Percentiles rank a stretch among this genome's conserved stretches.
phyloP scores from a whole-genome alignment of 2,888 invertebrate genomes.

The Drosophila anomelani region DNA sequence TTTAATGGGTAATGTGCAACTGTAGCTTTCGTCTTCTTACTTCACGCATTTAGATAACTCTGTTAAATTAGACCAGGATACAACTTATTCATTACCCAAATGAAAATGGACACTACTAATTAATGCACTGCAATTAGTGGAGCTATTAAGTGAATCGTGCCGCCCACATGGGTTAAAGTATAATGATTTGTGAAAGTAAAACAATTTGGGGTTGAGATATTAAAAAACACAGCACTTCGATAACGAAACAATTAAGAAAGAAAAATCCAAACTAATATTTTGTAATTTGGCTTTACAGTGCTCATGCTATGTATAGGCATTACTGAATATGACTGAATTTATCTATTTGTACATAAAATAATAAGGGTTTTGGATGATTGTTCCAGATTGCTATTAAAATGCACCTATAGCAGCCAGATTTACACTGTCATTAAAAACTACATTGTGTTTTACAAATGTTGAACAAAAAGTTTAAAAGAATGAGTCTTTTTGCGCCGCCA shows the following conservation, averaged over 20 bases:
- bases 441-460: too few relatives aligned
- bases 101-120: neutral
- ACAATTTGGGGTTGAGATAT: neutral
- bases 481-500: too few relatives aligned
- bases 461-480: too few relatives aligned
- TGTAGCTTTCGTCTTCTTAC: neutral
- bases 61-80: neutral
- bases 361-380: too few relatives aligned
- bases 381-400: too few relatives aligned
- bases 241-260: neutral
- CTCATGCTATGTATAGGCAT: neutral
- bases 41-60: neutral
- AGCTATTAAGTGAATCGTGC: neutral
- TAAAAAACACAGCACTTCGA: neutral
- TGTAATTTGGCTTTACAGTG: neutral
- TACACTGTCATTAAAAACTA: too few relatives aligned
- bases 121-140: slow-evolving; percentile 2
- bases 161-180: neutral
- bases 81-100: slow-evolving; percentile 4
- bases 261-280: neutral
- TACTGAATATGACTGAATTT: neutral
- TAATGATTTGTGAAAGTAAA: neutral
- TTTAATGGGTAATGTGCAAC: neutral
- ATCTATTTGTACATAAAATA: too few relatives aligned
- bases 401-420: too few relatives aligned